Conservation (phyloP, 2,113 vertebrate genomes). For the Nesogale talazaci region DNA sequence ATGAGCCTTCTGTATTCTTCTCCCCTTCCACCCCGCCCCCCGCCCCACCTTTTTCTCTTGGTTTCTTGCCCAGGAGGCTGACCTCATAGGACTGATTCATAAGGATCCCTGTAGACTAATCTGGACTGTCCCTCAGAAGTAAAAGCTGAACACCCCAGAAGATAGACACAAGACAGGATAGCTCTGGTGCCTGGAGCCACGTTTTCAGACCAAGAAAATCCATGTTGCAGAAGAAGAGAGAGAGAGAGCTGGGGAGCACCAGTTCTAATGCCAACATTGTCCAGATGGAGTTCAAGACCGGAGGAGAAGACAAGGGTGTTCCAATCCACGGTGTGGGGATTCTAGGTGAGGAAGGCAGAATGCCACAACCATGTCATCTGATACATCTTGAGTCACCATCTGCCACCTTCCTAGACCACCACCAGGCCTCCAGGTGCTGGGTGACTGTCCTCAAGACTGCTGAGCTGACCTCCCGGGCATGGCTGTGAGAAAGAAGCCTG, state of each 20-base stretch:
- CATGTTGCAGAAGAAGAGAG: background rate
- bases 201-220: background rate
- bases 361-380: background rate
- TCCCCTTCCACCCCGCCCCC: no score
- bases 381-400: background rate
- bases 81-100: background rate
- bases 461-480: background rate
- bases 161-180: background rate
- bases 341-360: background rate
- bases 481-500: background rate
- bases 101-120: background rate
- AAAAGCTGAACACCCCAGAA: background rate
- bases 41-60: background rate
- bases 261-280: no score
- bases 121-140: background rate
- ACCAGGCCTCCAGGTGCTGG: background rate
- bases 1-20: background rate
- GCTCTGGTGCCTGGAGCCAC: background rate
- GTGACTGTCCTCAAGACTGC: background rate
- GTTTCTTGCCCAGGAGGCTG: background rate
- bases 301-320: background rate
- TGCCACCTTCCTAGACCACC: background rate
- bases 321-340: accelerated
- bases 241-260: background rate
- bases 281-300: background rate